Base-by-base conservation (phyloP, 2,797 vertebrate genomes). In the Toxotes lorentzi region DNA sequence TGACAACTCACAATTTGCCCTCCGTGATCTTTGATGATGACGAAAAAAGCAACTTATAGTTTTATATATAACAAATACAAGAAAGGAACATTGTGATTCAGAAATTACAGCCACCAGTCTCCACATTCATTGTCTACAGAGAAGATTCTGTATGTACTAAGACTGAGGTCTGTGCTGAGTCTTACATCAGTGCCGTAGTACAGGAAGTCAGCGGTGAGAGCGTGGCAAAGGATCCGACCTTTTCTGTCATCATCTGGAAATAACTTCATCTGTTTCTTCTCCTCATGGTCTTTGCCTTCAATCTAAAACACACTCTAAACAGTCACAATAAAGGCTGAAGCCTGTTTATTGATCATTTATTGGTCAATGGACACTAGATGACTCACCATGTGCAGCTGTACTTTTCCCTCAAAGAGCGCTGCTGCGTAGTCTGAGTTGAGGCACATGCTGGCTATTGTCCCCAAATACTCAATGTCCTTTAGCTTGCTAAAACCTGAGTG, bases 181-280 rank as follows among this genome's bases (percentile, higher is more conserved):
- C 96, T 86, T 93, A 99, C 98, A 81, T 99, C 97, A 38, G 98
- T 98, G 82, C 97, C 96, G 14, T 97, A 99, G 93, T 97, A 96
- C 68, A 99, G 97, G 93, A 99, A 99, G 79, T 99, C 98, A 16
- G 89, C 85, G 12, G 97, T 97, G 84, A 99, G 95, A 56, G 96
- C 96, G 53, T 99, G 97, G 89, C 97, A 97, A 27, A 97, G 90
- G 85, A 99, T 98, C 51, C 95, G 95, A 82, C 92, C 96, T 87
- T 96, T 97, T 60, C 96, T 95, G 77, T 97, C 96, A 45, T 95
- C 92, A 7, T 95, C 95, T 56, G 97, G 97, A 86, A 99, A 99
- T 48, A 99, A 95, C 71, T 97, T 97, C 30, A 97, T 98, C 92
- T 99, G 97, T 79, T 96, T 95, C 91, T 96, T 97, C 86, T 99